A percentile compares a stretch with the other conserved stretches of the same genome.
phyloP scores from a whole-genome alignment of 2,888 invertebrate genomes.

The Adelognathus sp. region DNA sequence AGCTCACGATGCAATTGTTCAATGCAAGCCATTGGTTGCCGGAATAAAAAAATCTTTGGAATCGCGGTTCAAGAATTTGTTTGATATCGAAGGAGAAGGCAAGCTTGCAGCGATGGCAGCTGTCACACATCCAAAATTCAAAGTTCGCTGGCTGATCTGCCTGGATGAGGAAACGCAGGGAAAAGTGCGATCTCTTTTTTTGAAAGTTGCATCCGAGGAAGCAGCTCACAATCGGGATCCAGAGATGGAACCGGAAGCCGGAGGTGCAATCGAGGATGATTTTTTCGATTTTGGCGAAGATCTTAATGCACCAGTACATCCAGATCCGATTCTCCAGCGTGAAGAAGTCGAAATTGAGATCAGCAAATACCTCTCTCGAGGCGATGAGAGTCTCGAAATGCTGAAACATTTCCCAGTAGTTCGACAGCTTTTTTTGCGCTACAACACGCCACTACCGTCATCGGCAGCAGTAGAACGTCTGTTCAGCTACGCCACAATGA shows the following conservation, averaged over 20 bases:
- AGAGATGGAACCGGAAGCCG: neutral
- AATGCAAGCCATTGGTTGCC: neutral
- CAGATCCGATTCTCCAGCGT: neutral
- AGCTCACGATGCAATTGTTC: neutral
- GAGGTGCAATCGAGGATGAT: neutral
- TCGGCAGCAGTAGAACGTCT: conserved; percentile 18
- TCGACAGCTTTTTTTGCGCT: neutral
- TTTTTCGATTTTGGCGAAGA: conserved; percentile 2
- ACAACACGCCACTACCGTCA: conserved; percentile 16
- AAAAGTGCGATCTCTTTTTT: conserved; percentile 1
- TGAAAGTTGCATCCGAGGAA: neutral
- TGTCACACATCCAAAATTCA: conserved; percentile 31
- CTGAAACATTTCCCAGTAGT: conserved; percentile 3
- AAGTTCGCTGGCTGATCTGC: conserved; percentile 22
- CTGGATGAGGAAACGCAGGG: neutral
- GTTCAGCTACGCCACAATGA: conserved; percentile 18
- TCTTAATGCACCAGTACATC: neutral
- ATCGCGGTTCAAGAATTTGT: conserved; percentile 11
- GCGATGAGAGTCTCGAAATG: neutral
- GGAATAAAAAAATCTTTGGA: conserved; percentile 6
- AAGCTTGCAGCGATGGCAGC: conserved; percentile 18
- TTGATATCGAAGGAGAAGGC: conserved; percentile 14
- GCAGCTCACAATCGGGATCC: neutral
- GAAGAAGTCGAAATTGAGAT: conserved; percentile 7
- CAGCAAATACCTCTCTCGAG: neutral